Evolutionary conservation across 2,113 vertebrate genomes (phyloP), one percentile per base, ranked within the genome.

Genomic region (Hiodon tergisus): DNA sequence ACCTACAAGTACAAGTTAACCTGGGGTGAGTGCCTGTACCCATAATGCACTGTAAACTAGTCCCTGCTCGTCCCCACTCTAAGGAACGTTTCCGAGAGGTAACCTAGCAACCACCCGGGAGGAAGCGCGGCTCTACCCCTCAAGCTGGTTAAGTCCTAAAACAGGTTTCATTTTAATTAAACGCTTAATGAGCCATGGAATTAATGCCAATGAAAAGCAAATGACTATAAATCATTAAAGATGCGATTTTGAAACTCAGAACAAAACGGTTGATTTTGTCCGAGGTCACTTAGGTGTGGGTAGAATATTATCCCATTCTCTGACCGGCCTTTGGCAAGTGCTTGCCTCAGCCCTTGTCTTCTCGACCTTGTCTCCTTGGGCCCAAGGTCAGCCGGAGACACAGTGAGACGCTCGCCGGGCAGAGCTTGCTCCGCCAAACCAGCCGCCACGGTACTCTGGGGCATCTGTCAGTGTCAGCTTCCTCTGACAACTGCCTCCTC

Each of bases 171-270:
- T 71, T 71, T 71, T 71, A 91, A 92, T 92, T 91, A 92, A 92
- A 92, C 87, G 85, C 88, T 91, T 91, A 92, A 92, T 92, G 90
- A 91, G 88, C 90, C 91, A 88, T 91, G 90, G 88, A 88, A 92
- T 92, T 92, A 92, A 92, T 92, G 91, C 88, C 90, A 88, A 89
- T 91, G 88, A 88, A 91, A 92, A 91, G 88, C 88, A 92, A 92
- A 92, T 88, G 91, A 87, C 90, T 89, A 92, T 91, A 90, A 91
- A 91, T 92, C 89, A 92, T 90, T 89, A 91, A 31, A 86, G 83
- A 81, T 74, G 16, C 81, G 82, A 85, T 84, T 90, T 91, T 88
- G 83, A 89, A 86, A 86, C 74, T 80, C 82, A 80, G 77, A 58
- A 86, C 81, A 82, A 77, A 84, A 82, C 78, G 50, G 71, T 53